phyloP scores from a whole-genome alignment of 2,797 vertebrate genomes.

The Crocodylus rhombifer region DNA sequence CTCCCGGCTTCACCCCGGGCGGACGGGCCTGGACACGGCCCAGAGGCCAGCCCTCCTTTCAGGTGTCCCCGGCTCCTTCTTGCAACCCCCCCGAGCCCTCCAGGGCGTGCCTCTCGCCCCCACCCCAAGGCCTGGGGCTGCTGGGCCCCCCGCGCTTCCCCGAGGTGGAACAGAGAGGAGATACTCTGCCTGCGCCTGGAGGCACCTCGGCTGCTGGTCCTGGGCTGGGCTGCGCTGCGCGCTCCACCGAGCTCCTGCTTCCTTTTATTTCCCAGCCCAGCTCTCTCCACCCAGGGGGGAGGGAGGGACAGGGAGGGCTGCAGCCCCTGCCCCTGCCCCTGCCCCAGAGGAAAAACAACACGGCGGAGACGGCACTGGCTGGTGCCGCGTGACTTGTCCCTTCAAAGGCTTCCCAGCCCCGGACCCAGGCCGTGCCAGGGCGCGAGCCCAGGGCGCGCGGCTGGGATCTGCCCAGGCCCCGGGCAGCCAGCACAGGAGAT shows the following conservation, averaged over 20 bases:
- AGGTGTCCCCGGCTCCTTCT: neutral
- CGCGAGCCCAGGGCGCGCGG: constrained; percentile 48
- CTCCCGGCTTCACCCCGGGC: neutral
- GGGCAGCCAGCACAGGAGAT: neutral
- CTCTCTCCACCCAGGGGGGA: constrained; percentile 65
- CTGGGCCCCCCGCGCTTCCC: neutral
- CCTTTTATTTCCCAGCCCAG: constrained; percentile 56
- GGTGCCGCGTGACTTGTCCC: neutral
- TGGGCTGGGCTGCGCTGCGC: neutral
- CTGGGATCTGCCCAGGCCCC: neutral
- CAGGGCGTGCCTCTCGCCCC: neutral
- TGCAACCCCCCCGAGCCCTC: too few relatives aligned
- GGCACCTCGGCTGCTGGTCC: neutral
- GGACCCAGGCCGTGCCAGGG: neutral
- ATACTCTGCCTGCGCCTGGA: neutral
- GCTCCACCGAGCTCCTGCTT: neutral
- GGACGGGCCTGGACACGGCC: neutral
- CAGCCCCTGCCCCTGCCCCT: fast-evolving
- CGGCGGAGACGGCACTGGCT: constrained; percentile 40
- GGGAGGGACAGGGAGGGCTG: constrained; percentile 33
- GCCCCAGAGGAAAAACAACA: neutral
- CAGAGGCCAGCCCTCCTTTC: too few relatives aligned
- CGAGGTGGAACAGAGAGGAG: neutral
- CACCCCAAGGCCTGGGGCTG: neutral
- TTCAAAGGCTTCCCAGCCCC: neutral